Base-by-base conservation (phyloP, 2,113 vertebrate genomes). In the Tetrax tetrax region DNA sequence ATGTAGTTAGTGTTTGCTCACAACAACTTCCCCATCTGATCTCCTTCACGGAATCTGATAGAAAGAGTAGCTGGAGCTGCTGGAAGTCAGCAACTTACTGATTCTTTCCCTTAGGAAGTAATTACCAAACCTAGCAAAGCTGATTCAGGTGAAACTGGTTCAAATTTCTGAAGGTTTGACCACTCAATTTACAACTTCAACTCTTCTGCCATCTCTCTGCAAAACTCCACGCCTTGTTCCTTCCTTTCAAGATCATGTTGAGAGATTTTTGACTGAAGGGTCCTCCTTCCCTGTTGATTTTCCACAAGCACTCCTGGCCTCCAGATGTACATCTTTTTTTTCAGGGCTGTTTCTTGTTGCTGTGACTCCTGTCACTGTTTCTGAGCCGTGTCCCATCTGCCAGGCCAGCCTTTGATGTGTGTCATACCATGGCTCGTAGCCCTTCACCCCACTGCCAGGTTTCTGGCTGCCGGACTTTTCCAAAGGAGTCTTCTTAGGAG, bases 391-490 rank as follows among this genome's bases (percentile, higher is more conserved):
- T 33, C 20, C 21, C 45, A 93, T 29, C 24, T 76, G 25, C 29
- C 18, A 86, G 57, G 29, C 9, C 38, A 77, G 14, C 12, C 27
- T 61, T 83, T 3, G 1, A 20, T 41, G n/a, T 27, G 22, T 41
- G 4, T 47, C 14, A 13, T 61, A 54, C 15, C 1, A 1, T 1
- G 4, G 10, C 28, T 17, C 28, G 33, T 56, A 37, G 37, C 4
- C 50, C 45, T 71, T 79, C 33, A 68, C 12, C 25, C 27, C 41
- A 38, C 6, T 3, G 4, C 10, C 12, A 51, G 9, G 11, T 50
- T 43, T 70, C 48, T 87, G 70, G 12, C 38, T n/a, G 12, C 53
- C 84, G 37, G 23, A 59, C 13, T 75, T 63, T 51, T 76, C 33
- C 50, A 33, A 57, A 57, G 23, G 10, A 89, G 7, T 38, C n/a